A percentile compares a stretch with the other conserved stretches of the same genome.
phyloP scores from a whole-genome alignment of 2,113 vertebrate genomes.

The Chlorodrepanis virens region DNA sequence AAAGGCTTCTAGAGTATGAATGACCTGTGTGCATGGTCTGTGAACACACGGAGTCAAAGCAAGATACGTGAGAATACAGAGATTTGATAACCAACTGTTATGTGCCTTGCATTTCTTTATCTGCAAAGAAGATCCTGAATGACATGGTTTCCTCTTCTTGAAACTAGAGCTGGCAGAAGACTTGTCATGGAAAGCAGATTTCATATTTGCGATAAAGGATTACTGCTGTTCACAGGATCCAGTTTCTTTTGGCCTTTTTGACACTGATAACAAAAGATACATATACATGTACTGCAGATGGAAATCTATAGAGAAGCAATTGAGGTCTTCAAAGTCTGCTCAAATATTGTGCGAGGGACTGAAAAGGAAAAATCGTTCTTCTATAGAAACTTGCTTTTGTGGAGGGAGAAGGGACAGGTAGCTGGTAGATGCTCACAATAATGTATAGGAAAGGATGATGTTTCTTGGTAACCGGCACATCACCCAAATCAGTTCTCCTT shows the following conservation, averaged over 20 bases:
- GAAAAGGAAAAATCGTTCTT: neutral
- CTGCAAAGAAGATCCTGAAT: neutral
- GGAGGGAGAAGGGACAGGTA: neutral
- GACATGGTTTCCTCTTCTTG: neutral
- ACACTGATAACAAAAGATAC: neutral
- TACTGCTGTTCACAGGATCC: neutral
- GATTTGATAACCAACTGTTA: neutral
- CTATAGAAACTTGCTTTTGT: neutral
- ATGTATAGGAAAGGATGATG: neutral
- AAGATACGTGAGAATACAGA: neutral
- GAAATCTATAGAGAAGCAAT: neutral
- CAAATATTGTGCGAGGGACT: neutral
- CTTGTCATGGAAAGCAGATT: neutral
- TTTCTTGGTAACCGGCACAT: neutral
- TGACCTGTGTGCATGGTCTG: accelerated
- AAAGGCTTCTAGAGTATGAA: neutral
- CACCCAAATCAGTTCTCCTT: neutral
- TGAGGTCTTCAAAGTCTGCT: neutral
- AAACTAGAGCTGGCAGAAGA: neutral
- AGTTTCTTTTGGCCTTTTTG: neutral
- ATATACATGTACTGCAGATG: neutral
- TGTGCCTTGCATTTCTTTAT: neutral
- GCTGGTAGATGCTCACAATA: neutral
- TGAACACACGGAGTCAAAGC: neutral
- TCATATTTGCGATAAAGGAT: neutral